These are phyloP conservation scores for Gobionotothen gibberifrons DNA, from an alignment of 2,797 vertebrate genomes.

Conservation along the genomic window DNA sequence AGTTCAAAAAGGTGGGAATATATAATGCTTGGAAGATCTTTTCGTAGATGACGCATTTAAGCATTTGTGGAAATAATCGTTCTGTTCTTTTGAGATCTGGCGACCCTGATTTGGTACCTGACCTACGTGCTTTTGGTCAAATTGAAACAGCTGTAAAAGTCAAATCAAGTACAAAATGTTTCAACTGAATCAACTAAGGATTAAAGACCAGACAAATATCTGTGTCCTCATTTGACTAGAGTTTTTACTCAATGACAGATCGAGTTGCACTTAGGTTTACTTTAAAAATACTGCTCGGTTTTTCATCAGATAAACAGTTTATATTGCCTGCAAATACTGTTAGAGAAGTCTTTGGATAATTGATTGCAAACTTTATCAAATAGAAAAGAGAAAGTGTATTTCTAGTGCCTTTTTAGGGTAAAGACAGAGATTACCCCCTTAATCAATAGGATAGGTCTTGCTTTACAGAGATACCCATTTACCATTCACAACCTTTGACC, in stretches of 20 bases:
- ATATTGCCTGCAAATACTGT: neutral
- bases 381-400: no score
- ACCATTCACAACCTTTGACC: conserved; percentile 11
- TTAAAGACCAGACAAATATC: neutral
- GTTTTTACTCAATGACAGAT: neutral
- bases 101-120: neutral
- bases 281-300: neutral
- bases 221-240: neutral
- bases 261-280: neutral
- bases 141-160: neutral
- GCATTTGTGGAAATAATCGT: neutral
- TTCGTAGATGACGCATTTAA: neutral
- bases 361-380: neutral
- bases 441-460: neutral
- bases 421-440: neutral
- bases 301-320: neutral
- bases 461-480: neutral
- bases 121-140: neutral
- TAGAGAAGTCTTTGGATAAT: neutral
- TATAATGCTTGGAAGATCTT: neutral
- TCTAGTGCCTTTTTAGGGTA: neutral
- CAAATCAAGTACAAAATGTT: neutral
- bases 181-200: neutral
- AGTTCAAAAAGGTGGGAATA: neutral
- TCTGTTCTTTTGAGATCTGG: neutral